phyloP scores from a whole-genome alignment of 2,797 vertebrate genomes.

The Bradypus variegatus region DNA sequence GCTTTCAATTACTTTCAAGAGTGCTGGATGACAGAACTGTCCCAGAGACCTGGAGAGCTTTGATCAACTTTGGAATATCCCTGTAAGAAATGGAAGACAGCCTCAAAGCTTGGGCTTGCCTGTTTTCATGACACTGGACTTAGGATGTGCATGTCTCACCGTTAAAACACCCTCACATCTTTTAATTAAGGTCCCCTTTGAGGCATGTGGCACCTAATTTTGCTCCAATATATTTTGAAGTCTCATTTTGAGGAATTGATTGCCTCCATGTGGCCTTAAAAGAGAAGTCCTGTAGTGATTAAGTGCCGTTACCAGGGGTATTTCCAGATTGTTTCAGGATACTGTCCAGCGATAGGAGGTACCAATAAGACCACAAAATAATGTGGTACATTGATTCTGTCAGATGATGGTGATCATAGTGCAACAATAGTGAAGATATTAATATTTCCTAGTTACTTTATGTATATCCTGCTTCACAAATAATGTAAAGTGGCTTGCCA shows the following conservation, averaged over 20 bases:
- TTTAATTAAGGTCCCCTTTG: not conserved
- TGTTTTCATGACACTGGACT: too few relatives aligned
- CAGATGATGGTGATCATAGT: not conserved
- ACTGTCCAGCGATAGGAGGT: not conserved
- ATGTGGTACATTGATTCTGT: accelerated
- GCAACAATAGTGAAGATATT: too few relatives aligned
- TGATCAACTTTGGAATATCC: not conserved
- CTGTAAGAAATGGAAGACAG: accelerated
- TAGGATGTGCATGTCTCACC: accelerated
- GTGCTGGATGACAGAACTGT: not conserved
- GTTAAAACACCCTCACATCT: not conserved
- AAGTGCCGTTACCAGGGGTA: not conserved
- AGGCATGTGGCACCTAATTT: not conserved
- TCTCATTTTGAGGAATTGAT: not conserved
- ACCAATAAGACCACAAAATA: not conserved
- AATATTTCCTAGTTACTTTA: not conserved
- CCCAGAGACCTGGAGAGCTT: not conserved
- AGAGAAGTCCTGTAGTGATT: too few relatives aligned
- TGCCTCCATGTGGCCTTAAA: not conserved
- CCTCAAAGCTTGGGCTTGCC: not conserved
- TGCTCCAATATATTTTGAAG: not conserved
- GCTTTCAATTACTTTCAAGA: constrained; percentile 5
- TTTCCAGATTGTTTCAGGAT: not conserved
- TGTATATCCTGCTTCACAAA: not conserved
- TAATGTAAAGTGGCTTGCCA: not conserved